Conservation (phyloP, 2,888 invertebrate species). For the Rhagonycha fulva region DNA sequence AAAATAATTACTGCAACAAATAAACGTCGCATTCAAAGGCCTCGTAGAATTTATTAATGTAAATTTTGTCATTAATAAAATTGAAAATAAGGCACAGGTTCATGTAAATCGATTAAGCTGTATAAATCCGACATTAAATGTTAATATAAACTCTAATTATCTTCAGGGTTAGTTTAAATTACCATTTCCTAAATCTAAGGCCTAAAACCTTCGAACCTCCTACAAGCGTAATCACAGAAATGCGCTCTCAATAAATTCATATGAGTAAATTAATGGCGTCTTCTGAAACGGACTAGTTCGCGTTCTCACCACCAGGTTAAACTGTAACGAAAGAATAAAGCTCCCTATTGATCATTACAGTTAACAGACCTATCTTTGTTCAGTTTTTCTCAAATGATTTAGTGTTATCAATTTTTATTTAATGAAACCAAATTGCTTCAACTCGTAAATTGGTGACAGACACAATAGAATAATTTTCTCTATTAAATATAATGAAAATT, state of each 20-base stretch:
- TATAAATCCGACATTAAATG: not conserved
- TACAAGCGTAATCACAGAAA: not conserved
- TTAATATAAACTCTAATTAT: constrained; percentile 1
- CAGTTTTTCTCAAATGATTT: not conserved
- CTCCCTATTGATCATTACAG: not conserved
- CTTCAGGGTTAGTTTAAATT: not conserved
- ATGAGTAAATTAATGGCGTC: not conserved
- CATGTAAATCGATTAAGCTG: not conserved
- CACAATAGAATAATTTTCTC: not conserved
- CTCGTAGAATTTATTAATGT: not conserved
- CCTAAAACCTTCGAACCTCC: not conserved
- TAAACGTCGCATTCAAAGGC: constrained; percentile 1
- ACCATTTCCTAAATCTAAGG: constrained; percentile 1
- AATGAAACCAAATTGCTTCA: not conserved
- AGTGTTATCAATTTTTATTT: not conserved
- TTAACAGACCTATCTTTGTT: not conserved
- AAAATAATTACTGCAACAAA: constrained; percentile 12
- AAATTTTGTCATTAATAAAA: not conserved
- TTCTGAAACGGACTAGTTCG: not conserved
- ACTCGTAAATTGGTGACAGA: not conserved
- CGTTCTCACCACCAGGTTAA: not conserved
- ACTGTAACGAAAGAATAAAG: not conserved
- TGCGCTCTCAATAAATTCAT: not conserved
- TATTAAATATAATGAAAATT: not conserved
- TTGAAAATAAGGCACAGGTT: not conserved